Evolutionary conservation across 2,797 vertebrate species (phyloP).

Genomic region (Acrocephalus scirpaceus): DNA sequence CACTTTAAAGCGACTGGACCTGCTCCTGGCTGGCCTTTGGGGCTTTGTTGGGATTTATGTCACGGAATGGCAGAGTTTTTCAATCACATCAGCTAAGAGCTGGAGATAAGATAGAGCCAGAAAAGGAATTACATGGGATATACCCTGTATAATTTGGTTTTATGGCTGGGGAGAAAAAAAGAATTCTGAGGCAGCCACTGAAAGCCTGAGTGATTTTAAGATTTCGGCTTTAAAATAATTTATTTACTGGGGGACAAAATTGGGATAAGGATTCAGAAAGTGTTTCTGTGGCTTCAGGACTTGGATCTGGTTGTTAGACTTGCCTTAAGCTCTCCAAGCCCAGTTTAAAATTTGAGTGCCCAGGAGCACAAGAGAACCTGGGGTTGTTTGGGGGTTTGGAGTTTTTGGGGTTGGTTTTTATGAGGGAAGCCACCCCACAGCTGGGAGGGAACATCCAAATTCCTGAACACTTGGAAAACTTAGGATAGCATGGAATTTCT

Average conservation of each 20-base stretch:
- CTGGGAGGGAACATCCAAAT: neutral
- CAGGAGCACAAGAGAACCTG: neutral
- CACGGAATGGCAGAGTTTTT: conserved; percentile 26
- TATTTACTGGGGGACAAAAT: neutral
- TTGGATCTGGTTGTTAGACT: neutral
- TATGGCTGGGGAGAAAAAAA: neutral
- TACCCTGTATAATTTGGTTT: conserved; percentile 20
- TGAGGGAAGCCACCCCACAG: neutral
- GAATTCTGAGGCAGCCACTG: neutral
- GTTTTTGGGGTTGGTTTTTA: neutral
- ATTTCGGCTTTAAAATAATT: conserved; percentile 9
- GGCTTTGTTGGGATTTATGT: conserved; percentile 6
- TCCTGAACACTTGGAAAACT: neutral
- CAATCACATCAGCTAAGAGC: conserved; percentile 48
- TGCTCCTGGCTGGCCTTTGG: neutral
- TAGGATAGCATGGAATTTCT: neutral
- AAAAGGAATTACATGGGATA: conserved; percentile 49
- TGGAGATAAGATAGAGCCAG: conserved; percentile 34
- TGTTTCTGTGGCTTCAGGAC: neutral
- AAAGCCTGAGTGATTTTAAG: neutral
- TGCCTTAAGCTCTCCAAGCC: neutral
- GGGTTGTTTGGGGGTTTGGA: neutral
- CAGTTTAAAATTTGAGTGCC: neutral
- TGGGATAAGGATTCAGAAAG: neutral
- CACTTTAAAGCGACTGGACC: neutral